These are phyloP conservation scores for Sinopyrophorus schimmeli DNA, from an alignment of 2,888 invertebrate genomes.

Conservation along the genomic window DNA sequence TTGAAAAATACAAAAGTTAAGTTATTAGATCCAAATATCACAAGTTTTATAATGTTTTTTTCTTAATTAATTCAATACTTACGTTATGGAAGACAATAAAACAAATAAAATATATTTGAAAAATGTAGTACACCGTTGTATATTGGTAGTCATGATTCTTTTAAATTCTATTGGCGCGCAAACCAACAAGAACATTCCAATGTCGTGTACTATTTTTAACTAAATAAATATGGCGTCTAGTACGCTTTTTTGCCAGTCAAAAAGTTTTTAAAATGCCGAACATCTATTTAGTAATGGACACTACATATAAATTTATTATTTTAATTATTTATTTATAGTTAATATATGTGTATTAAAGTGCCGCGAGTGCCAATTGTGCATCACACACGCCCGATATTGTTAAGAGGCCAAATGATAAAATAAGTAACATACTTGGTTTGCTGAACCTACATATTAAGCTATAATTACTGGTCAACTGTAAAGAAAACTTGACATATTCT, in stretches of 20 bases:
- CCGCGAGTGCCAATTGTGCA: constrained; percentile 17
- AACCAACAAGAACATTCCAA: constrained; percentile 43
- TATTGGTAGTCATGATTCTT: too few relatives aligned
- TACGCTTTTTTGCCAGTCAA: constrained; percentile 44
- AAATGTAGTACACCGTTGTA: too few relatives aligned
- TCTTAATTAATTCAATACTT: too few relatives aligned
- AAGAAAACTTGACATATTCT: too few relatives aligned
- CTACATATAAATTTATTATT: constrained; percentile 24
- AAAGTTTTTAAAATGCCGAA: constrained; percentile 43
- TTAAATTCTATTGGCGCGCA: constrained; percentile 20
- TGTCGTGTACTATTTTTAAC: constrained; percentile 52
- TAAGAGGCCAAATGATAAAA: constrained; percentile 5
- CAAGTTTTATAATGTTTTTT: too few relatives aligned
- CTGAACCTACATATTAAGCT: too few relatives aligned
- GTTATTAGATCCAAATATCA: too few relatives aligned
- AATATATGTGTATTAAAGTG: constrained; percentile 31
- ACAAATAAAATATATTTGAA: too few relatives aligned
- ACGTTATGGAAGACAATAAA: too few relatives aligned
- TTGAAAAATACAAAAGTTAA: too few relatives aligned
- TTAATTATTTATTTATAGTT: constrained; percentile 23
- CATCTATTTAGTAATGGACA: constrained; percentile 29
- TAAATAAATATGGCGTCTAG: constrained; percentile 51
- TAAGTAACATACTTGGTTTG: too few relatives aligned
- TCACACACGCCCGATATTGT: constrained; percentile 17
- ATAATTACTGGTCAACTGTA: too few relatives aligned